Evolutionary conservation across 1,140 invertebrate species (phyloP).

Genomic region (Drosophila bocqueti): DNA sequence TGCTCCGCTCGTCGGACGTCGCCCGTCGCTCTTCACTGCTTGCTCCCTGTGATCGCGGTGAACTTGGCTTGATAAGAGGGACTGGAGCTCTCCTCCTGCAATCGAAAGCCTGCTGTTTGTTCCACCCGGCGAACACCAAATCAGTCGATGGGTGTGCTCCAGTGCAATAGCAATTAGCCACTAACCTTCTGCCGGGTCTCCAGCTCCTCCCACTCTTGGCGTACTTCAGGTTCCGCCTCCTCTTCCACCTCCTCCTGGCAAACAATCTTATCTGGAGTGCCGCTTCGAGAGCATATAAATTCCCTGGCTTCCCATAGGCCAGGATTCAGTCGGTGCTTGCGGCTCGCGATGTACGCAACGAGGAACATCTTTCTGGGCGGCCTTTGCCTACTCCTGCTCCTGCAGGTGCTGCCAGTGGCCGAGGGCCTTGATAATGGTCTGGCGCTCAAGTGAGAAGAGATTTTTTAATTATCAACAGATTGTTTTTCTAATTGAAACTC

Average conservation of each 20-base stretch:
- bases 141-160: constrained; percentile 62
- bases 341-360: constrained; percentile 42
- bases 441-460: constrained; percentile 85
- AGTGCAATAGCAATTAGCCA: constrained; percentile 64
- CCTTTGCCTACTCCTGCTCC: constrained; percentile 34
- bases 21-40: constrained; percentile 6
- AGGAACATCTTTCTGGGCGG: constrained; percentile 11
- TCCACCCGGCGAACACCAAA: constrained; percentile 31
- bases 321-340: constrained; percentile 47
- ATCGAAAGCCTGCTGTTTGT: constrained; percentile 39
- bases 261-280: constrained; percentile 60
- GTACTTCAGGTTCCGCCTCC: constrained; percentile 2
- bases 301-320: constrained; percentile 6
- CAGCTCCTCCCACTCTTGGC: constrained; percentile 17
- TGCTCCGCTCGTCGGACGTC: neutral
- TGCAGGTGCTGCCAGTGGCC: constrained; percentile 31
- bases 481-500: neutral
- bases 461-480: neutral
- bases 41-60: constrained; percentile 47
- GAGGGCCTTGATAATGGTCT: constrained; percentile 92
- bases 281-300: constrained; percentile 47
- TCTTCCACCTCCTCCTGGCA: constrained; percentile 24
- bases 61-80: constrained; percentile 45
- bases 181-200: constrained; percentile 44
- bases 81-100: constrained; percentile 28